Conservation (phyloP, 1,140 invertebrate genomes). For the Cylas formicarius region DNA sequence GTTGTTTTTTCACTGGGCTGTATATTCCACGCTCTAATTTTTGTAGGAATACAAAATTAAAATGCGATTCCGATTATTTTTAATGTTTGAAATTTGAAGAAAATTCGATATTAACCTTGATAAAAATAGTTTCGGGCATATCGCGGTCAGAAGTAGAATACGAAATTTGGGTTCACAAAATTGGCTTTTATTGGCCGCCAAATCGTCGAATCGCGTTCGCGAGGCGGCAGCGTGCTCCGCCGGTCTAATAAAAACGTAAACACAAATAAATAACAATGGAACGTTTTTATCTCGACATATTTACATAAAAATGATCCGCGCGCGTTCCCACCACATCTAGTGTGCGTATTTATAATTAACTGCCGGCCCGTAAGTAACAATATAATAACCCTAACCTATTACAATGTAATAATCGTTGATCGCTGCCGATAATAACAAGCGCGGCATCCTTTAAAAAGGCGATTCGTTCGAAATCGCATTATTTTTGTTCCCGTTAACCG, state of each 20-base stretch:
- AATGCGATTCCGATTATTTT: too few relatives aligned
- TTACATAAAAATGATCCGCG: conserved; percentile 21
- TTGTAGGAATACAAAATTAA: too few relatives aligned
- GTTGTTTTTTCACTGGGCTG: too few relatives aligned
- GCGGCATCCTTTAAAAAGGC: conserved; percentile 17
- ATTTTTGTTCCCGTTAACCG: conserved; percentile 15
- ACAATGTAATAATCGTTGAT: conserved; percentile 7
- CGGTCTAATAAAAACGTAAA: conserved; percentile 17
- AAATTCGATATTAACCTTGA: conserved; percentile 5
- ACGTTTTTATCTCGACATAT: conserved; percentile 18
- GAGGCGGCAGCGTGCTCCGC: conserved; percentile 8
- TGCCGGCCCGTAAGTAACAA: conserved; percentile 19
- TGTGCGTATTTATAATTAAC: too few relatives aligned
- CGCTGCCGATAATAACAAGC: conserved; percentile 17
- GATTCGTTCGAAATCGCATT: conserved; percentile 18
- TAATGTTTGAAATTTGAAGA: too few relatives aligned
- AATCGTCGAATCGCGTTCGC: too few relatives aligned
- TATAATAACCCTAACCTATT: conserved; percentile 18
- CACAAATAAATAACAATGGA: conserved; percentile 17
- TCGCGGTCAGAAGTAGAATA: too few relatives aligned
- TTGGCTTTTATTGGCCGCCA: too few relatives aligned
- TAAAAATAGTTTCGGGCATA: too few relatives aligned
- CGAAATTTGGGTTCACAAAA: too few relatives aligned
- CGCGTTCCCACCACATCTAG: too few relatives aligned
- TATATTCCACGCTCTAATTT: too few relatives aligned